Evolutionary conservation across 1,140 invertebrate species (phyloP), one percentile per base, ranked within the genome.

Genomic region (Meloidogyne chitwoodi): DNA sequence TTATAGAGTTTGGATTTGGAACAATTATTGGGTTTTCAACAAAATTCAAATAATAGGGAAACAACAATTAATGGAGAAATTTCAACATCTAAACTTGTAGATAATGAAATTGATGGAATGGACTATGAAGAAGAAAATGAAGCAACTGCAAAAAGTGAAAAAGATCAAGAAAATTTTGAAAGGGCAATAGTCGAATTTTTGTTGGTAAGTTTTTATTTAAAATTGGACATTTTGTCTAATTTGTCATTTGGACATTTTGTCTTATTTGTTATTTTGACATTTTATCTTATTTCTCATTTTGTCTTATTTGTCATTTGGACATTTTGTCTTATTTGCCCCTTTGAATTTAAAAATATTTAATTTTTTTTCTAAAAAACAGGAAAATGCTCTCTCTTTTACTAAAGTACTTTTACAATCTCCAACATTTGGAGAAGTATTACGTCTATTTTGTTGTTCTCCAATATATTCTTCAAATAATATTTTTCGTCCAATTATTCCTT

Each of bases 11-110:
- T 41, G 41, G 71, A 56, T 24, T 63, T 73, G 44, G 71, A 73
- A 2, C 71, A 73, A 31, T 64, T 73, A 34, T 64, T 73, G 24
- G 71, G 71, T 31, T 31, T 73, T 63, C 56, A 61, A 56, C 71
- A 64, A 26, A 64, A 73, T 22, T 34, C 31, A 29, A 61, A 64
- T 41, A 34, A 56, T 6, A 48, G 56, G 11, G 48, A 48, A 10
- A 22, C 29, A 22, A 38, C 19, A 31, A 26, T 29, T 68, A 27
- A 68, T 12, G 67, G 67, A 48, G 48, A 26, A 38, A 24, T 22
- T 31, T 24, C 24, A 14, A 19, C 29, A 24, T 8, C 38, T n/a
- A 65, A 64, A 22, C 19, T 22, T 11, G 48, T 56, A 4, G 44
- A 31, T n/a, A 72, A 48, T 31, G 70, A 63, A 56, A 31, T 61